These are phyloP conservation scores for Myanophis thanlyinensis DNA, from an alignment of 2,113 vertebrate genomes.

Conservation along the genomic window DNA sequence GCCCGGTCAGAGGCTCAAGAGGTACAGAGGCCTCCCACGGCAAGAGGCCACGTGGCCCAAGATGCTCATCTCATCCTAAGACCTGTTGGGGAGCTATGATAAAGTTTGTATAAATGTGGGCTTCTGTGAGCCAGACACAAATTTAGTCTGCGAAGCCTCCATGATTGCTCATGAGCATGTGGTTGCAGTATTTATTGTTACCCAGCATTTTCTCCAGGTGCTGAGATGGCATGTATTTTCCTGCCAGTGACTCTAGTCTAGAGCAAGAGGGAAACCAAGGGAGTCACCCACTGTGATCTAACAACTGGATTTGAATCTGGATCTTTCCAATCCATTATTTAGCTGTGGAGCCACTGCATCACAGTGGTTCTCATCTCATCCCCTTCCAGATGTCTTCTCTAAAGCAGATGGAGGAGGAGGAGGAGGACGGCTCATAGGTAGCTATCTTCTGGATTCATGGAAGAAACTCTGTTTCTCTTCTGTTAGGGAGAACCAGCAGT, in stretches of 20 bases:
- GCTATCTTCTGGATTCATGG: not conserved
- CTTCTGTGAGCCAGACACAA: not conserved
- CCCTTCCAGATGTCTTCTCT: not conserved
- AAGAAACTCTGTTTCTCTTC: not conserved
- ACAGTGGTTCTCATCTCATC: not conserved
- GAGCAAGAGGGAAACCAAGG: not conserved
- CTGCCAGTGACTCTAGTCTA: not conserved
- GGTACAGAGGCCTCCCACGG: conserved; percentile 52
- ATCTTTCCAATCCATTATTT: not conserved
- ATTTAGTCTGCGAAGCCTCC: not conserved
- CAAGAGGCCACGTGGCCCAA: fast-evolving
- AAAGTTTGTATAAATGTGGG: not conserved
- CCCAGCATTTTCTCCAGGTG: not conserved
- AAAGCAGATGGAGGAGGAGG: not conserved
- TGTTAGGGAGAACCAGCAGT: conserved; percentile 83
- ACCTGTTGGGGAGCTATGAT: not conserved
- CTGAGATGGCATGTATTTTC: not conserved
- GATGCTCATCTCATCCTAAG: fast-evolving
- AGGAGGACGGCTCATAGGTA: not conserved
- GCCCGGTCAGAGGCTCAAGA: conserved; percentile 76
- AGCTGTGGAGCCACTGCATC: not conserved
- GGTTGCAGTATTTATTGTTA: not conserved
- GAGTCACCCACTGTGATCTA: not conserved
- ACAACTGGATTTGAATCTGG: not conserved
- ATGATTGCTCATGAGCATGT: not conserved